These are phyloP conservation scores for silkworm (Bombyx mori) DNA, from an alignment of 1,140 invertebrate genomes.

Conservation along the genomic window ASM3026992v2 NC_085129.1:5994501-5995000, in stretches of 20 bases:
- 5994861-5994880: constrained; percentile 41
- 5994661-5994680: too few relatives aligned
- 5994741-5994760: constrained; percentile 42
- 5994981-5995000: too few relatives aligned
- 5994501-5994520: too few relatives aligned
- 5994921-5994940: constrained; percentile 3
- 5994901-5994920: constrained; percentile 12
- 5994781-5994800: constrained; percentile 61
- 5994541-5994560: too few relatives aligned
- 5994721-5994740: constrained; percentile 58
- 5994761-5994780: constrained; percentile 43
- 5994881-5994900: constrained; percentile 17
- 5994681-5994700: not conserved
- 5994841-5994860: constrained; percentile 52
- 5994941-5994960: not conserved
- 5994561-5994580: too few relatives aligned
- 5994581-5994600: too few relatives aligned
- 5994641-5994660: too few relatives aligned
- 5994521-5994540: too few relatives aligned
- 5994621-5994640: too few relatives aligned
- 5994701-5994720: not conserved
- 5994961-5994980: too few relatives aligned
- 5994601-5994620: too few relatives aligned
- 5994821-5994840: constrained; percentile 39
- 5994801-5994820: constrained; percentile 49